Conservation (phyloP, 2,888 invertebrate species). For the Selenia dentaria region DNA sequence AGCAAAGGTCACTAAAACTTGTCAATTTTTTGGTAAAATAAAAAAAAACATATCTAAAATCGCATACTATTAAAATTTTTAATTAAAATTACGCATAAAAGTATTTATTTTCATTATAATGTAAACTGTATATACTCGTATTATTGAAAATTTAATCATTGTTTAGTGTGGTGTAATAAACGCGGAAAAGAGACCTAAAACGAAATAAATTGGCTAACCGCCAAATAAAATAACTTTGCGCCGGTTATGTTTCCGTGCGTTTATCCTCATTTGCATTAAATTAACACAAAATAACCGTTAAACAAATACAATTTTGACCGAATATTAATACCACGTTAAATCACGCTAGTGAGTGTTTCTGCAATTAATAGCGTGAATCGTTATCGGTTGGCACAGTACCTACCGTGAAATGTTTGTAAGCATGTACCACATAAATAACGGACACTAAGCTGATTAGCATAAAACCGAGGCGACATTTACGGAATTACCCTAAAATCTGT, state of each 20-base stretch:
- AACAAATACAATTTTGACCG: constrained; percentile 61
- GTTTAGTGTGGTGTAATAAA: no score
- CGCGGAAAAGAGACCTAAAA: no score
- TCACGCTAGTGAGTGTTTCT: constrained; percentile 71
- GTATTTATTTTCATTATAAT: no score
- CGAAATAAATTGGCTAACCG: no score
- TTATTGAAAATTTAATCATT: no score
- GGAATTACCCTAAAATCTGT: constrained; percentile 79
- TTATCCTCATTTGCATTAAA: constrained; percentile 56
- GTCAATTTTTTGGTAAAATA: no score
- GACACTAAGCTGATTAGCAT: constrained; percentile 80
- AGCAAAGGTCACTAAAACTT: no score
- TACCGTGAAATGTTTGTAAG: constrained; percentile 66
- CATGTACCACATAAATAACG: constrained; percentile 75
- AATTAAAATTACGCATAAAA: no score
- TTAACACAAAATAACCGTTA: constrained; percentile 70
- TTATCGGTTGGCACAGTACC: constrained; percentile 68
- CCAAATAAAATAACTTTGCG: constrained; percentile 4
- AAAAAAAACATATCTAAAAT: no score
- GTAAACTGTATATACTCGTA: no score
- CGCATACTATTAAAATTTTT: no score
- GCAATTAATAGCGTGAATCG: constrained; percentile 75
- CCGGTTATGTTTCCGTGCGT: constrained; percentile 27
- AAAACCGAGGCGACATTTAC: constrained; percentile 72
- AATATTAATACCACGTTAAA: constrained; percentile 67